These are phyloP conservation scores for Samia ricini DNA, from an alignment of 1,140 invertebrate genomes.

Conservation along the genomic window DNA sequence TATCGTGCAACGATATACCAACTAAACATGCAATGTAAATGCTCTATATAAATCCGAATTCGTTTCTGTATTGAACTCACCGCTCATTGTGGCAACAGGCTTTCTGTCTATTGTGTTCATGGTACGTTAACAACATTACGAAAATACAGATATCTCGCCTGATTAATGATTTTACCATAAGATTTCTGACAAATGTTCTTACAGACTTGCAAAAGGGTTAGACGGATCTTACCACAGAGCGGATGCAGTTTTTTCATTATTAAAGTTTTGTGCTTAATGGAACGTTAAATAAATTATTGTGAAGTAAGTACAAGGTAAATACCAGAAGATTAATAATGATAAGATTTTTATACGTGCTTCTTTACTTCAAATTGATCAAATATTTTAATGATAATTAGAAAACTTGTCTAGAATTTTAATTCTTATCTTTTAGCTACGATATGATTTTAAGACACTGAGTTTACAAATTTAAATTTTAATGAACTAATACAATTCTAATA, in stretches of 20 bases:
- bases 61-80: neutral
- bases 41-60: neutral
- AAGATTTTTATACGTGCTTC: too few relatives aligned
- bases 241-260: neutral
- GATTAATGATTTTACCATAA: conserved; percentile 66
- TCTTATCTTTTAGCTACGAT: too few relatives aligned
- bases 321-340: too few relatives aligned
- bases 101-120: conserved; percentile 44
- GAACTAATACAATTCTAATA: too few relatives aligned
- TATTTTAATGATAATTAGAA: too few relatives aligned
- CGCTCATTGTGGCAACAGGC: conserved; percentile 2
- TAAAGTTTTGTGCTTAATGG: conserved; percentile 1
- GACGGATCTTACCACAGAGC: neutral
- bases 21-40: neutral
- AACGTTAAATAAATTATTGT: neutral
- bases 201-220: conserved; percentile 2
- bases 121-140: conserved; percentile 38
- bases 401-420: too few relatives aligned
- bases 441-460: too few relatives aligned
- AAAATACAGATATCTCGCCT: conserved; percentile 47
- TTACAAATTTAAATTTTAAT: too few relatives aligned
- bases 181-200: conserved; percentile 33
- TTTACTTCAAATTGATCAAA: too few relatives aligned
- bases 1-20: neutral
- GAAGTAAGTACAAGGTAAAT: too few relatives aligned